Conservation (phyloP, 2,113 vertebrate species). For the Odontophorus gujanensis region DNA sequence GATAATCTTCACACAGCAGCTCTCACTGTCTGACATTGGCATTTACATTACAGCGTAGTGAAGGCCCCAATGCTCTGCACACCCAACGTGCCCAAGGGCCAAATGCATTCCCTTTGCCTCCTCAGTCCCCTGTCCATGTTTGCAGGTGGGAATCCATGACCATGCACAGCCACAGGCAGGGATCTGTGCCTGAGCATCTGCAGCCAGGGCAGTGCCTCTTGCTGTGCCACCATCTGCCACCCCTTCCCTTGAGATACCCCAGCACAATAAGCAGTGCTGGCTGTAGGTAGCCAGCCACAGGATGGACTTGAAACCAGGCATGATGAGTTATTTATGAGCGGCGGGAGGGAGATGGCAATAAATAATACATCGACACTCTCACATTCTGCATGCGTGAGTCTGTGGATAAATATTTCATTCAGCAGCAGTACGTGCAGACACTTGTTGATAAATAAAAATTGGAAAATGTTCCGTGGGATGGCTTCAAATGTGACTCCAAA, state of each 20-base stretch:
- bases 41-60: rapidly evolving
- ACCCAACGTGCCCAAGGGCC: not conserved
- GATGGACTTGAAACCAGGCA: not conserved
- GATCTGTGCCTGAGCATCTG: rapidly evolving
- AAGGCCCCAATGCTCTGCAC: rapidly evolving
- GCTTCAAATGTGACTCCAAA: slow-evolving; percentile 11
- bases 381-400: not conserved
- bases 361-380: slow-evolving; percentile 23
- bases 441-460: slow-evolving; percentile 63
- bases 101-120: not conserved
- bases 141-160: rapidly evolving
- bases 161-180: not conserved
- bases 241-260: not conserved
- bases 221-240: not conserved
- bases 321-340: slow-evolving; percentile 18
- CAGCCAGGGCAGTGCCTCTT: rapidly evolving
- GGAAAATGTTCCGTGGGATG: slow-evolving; percentile 1
- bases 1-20: not conserved
- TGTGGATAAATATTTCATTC: slow-evolving; percentile 46
- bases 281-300: not conserved
- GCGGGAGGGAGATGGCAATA: not conserved
- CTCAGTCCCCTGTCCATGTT: not conserved
- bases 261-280: not conserved
- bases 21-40: not conserved
- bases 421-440: not conserved